These are phyloP conservation scores for Halichondria panicea DNA, from an alignment of 37 sponge, comb jelly and placozoan species.

Conservation along the genomic window DNA sequence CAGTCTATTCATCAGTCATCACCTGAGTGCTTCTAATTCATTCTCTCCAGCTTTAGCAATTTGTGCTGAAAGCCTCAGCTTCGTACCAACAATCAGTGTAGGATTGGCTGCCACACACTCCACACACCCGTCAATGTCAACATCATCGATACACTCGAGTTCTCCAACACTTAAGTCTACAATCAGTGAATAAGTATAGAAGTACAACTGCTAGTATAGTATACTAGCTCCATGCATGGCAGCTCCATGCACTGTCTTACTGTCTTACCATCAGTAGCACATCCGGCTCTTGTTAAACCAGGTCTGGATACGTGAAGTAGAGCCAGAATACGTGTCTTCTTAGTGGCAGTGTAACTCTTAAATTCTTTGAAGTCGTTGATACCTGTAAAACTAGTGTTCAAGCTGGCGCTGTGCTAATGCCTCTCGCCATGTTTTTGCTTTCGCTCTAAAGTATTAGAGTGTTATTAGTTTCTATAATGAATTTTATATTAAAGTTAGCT, in stretches of 20 bases:
- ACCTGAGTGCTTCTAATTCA: conserved; percentile 50
- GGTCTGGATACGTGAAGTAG: conserved; percentile 32
- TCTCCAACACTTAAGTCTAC: no score
- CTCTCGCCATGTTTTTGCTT: no score
- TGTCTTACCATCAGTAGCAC: conserved; percentile 15
- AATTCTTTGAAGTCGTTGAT: not conserved
- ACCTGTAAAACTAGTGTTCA: conserved; percentile 21
- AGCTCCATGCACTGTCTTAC: no score
- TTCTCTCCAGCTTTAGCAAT: conserved; percentile 37
- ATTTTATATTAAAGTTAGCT: no score
- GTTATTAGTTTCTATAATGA: no score
- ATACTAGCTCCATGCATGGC: no score
- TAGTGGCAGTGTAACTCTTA: not conserved
- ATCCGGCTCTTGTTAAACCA: conserved; percentile 41
- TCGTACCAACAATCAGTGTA: conserved; percentile 37
- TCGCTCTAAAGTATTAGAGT: no score
- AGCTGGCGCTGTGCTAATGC: no score
- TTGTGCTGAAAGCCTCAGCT: conserved; percentile 25
- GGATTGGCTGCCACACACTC: conserved; percentile 12
- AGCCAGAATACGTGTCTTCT: conserved; percentile 18
- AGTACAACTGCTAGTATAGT: no score
- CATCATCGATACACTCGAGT: conserved; percentile 21
- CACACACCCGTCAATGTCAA: conserved; percentile 19
- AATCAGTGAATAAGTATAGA: no score
- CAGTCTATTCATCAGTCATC: no score